phyloP scores from a whole-genome alignment of 2,888 invertebrate genomes.

The Lasioglossum malachurum region DNA sequence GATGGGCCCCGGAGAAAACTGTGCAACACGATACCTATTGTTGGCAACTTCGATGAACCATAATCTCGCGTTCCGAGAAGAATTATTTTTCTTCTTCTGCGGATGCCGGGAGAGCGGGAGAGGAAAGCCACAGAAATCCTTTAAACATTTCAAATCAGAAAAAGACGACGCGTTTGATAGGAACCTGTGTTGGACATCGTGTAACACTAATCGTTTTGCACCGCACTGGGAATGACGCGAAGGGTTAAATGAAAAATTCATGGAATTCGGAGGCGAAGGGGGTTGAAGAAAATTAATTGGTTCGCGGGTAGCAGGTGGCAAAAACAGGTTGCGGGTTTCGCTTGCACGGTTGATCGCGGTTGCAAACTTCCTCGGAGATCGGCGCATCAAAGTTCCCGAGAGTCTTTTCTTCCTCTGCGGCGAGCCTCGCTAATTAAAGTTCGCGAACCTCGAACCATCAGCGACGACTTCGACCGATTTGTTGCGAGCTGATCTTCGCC shows the following conservation, averaged over 20 bases:
- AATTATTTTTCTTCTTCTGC: no score
- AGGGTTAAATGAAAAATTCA: neutral
- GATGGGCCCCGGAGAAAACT: no score
- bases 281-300: neutral
- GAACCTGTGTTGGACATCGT: no score
- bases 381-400: neutral
- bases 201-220: no score
- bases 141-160: no score
- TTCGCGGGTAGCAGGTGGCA: neutral
- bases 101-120: no score
- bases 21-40: no score
- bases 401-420: neutral
- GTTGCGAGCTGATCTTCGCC: neutral
- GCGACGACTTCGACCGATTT: neutral
- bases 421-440: constrained; percentile 14
- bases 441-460: neutral
- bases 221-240: no score
- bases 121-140: no score
- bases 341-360: neutral
- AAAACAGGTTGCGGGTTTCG: neutral
- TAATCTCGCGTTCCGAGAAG: no score
- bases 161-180: no score
- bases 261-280: neutral
- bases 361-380: neutral
- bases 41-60: no score